Base-by-base conservation (phyloP, 1,140 invertebrate species). In the Macrobrachium rosenbergii region DNA sequence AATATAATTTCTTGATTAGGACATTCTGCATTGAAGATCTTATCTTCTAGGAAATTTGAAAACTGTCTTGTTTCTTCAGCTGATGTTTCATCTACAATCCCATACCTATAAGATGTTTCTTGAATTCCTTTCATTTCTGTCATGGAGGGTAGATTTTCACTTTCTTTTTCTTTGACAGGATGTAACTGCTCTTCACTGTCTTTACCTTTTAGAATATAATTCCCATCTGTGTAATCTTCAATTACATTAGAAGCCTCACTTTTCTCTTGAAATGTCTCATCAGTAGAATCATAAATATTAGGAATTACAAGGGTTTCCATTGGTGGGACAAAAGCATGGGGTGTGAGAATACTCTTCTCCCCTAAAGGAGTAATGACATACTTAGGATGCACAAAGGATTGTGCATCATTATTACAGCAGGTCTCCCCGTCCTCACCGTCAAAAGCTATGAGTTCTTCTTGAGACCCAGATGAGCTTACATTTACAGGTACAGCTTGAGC, bases 271-370 rank as follows among this genome's bases (percentile, higher is more conserved):
- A 5, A 10, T 21, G 12, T 52, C 23, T 64, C 28, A 23, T 45
- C 79, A 62, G 5, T 59, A 8, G 21, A 52, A 17, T 10, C 59
- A 14, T 80, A 28, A 12, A 81, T 19, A 6, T 43, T 45, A 19
- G 84, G 67, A 60, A 76, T 63, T n/a, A 80, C 12, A 14, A 86
- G 63, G 52, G 28, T 81, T 63, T 86, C 84, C 84, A 86, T 86
- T 19, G 84, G 84, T n/a, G 84, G 84, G 8, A 52, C 84, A 45
- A 86, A 86, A 6, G 84, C 28, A 16, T 86, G 77, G 14, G 79
- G 64, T 21, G 84, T 86, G 8, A 86, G 67, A 28, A 86, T 76
- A 43, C 84, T 86, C 59, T 86, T 67, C 69, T 60, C 76, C 28
- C 84, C 84, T 12, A 86, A 67, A 2, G 64, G 52, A 72, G 84